Conservation (phyloP, 2,888 invertebrate genomes). For the Drosophila monieri region DNA sequence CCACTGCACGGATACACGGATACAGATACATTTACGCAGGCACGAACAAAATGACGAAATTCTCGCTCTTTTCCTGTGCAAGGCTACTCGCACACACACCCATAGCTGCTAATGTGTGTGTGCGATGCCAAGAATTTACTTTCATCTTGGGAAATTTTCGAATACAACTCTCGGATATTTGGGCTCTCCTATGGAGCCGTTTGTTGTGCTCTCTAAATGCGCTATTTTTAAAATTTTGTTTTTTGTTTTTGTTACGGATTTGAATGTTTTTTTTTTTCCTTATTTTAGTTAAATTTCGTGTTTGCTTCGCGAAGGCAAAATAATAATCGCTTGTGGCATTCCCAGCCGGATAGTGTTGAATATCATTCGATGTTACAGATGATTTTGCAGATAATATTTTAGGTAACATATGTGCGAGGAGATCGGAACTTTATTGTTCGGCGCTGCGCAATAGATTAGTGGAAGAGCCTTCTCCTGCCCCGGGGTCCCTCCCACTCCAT, state of each 20-base stretch:
- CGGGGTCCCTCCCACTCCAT: constrained; percentile 2
- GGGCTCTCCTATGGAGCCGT: constrained; percentile 32
- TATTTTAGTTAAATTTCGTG: constrained; percentile 19
- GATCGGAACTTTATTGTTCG: constrained; percentile 18
- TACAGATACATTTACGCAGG: constrained; percentile 8
- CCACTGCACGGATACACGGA: constrained; percentile 17
- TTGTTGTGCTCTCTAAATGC: constrained; percentile 36
- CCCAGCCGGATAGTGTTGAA: constrained; percentile 79
- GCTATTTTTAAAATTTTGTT: constrained; percentile 69
- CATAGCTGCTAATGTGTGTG: constrained; percentile 2
- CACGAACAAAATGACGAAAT: constrained; percentile 34
- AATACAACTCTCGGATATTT: constrained; percentile 34
- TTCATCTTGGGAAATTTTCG: constrained; percentile 70
- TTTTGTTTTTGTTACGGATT: constrained; percentile 27
- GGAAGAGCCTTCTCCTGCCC: constrained; percentile 2
- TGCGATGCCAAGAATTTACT: constrained; percentile 70
- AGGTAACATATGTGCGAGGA: constrained; percentile 5
- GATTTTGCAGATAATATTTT: constrained; percentile 69
- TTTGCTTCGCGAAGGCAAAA: constrained; percentile 60
- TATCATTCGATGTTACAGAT: constrained; percentile 79
- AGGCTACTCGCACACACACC: constrained; percentile 45
- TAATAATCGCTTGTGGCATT: constrained; percentile 77
- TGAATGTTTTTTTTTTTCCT: constrained; percentile 38
- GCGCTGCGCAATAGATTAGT: constrained; percentile 44
- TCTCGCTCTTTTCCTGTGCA: constrained; percentile 48